Base-by-base conservation (phyloP, 2,113 vertebrate species). In the Ceratotherium simum region DNA sequence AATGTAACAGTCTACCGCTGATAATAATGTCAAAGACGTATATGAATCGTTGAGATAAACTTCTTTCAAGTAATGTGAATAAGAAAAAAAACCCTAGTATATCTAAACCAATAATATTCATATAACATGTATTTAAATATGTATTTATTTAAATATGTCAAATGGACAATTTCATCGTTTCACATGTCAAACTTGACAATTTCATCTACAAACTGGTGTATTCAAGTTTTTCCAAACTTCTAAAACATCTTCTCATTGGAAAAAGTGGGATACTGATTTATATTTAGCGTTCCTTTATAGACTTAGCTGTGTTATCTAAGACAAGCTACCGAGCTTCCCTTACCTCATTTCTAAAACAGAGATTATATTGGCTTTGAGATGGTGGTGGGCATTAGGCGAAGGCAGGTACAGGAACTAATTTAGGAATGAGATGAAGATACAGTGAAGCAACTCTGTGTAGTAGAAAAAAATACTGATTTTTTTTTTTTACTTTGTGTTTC, bases 181-280 rank as follows among this genome's bases (percentile, higher is more conserved):
- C 51, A 54, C 14, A 54, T 54, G 51, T 54, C 51, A 90, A 9
- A 81, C n/a, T 92, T 90, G 39, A 39, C 14, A 62, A 51, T 81
- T 86, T 69, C 17, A 54, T 64, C 72, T 86, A 81, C 1, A 83
- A 83, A 60, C n/a, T 72, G 84, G 51, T 64, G 17, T 21, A 64
- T 81, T 95, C 72, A 69, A 6, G 36, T 36, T 94, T 94, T 87
- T 64, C 29, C 54, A 94, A 78, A 97, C 3, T 64, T 81, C 75
- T 51, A 70, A 85, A 70, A 85, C 11, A 81, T 65, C 31, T 70
- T 65, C 31, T 70, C 36, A 39, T 25, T 87, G 76, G 11, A 78
- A 87, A 46, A 88, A 73, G 56, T 14, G 31, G 27, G 25, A 9
- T 8, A 56, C 10, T 92, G 75, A 82, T 56, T 79, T 78, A 72